Base-by-base conservation (phyloP, 2,113 vertebrate species). In the Collichthys lucidus region DNA sequence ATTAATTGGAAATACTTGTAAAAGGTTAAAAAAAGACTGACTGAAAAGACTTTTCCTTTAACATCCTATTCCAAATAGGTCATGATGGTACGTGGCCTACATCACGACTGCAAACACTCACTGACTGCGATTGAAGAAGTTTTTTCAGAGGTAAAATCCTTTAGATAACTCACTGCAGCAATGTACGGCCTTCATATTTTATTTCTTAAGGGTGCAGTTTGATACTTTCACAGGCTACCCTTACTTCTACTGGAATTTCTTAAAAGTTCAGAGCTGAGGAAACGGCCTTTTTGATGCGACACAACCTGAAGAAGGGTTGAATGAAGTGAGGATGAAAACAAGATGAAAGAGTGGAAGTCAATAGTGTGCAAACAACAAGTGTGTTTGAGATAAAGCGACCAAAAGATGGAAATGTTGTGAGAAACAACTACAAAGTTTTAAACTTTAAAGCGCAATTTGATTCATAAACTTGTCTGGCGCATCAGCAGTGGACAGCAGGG, bases 331-430 rank as follows among this genome's bases (percentile, higher is more conserved):
- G 49, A 79, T 35, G 35, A 46, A 74, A 50, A 20, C 24, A 14
- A 61, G 55, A 79, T 61, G 9, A 84, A 69, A 74, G 31, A 40
- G 17, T 2, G 1, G 26, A 55, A 64, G 66, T 3, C 65, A 17
- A 55, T 1, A 20, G 15, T 35, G 19, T 46, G 42, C 15, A 63
- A 20, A 8, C n/a, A 29, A 3, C 14, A 53, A 22, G 15, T 29
- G 65, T 57, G 50, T 64, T 50, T 35, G 40, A 1, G 60, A 40
- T 12, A 49, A 22, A 50, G 62, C 44, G 40, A 74, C 55, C 31
- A 52, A 47, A 42, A 63, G n/a, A 11, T 19, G 3, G 6, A 29
- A 11, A 17, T 15, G 22, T 1, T 44, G 52, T 20, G 29, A 20
- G 2, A 42, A 59, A 65, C 40, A 4, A 64, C 2, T n/a, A 22